Evolutionary conservation across 2,797 vertebrate genomes (phyloP).

Genomic region (Sternotherus odoratus): DNA sequence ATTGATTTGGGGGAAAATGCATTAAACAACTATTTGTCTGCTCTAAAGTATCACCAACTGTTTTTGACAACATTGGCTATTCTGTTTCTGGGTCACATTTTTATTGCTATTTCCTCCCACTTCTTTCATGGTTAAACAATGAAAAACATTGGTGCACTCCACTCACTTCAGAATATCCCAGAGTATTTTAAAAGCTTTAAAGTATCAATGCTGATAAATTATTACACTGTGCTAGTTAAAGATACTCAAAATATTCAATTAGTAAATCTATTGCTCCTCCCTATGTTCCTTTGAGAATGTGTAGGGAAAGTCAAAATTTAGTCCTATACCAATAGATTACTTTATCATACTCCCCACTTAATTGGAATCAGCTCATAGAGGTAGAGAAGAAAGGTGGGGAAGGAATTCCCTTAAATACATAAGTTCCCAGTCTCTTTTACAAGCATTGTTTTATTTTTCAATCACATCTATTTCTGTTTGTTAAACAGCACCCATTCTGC

Average conservation of each 20-base stretch:
- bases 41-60: constrained; percentile 62
- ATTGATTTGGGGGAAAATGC: constrained; percentile 4
- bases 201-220: not conserved
- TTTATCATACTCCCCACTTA: not conserved
- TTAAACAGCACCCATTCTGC: not conserved
- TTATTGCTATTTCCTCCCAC: constrained; percentile 27
- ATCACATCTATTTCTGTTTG: not conserved
- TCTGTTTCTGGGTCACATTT: constrained; percentile 32
- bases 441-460: not conserved
- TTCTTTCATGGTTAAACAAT: constrained; percentile 32
- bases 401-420: not conserved
- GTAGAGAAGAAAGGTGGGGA: not conserved
- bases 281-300: not conserved
- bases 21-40: constrained; percentile 20
- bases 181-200: not conserved
- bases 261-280: not conserved
- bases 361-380: not conserved
- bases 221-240: not conserved
- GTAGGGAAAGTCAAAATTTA: not conserved
- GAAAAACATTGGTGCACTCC: not conserved
- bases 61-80: constrained; percentile 55
- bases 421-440: constrained; percentile 11
- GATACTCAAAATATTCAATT: not conserved
- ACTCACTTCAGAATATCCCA: not conserved
- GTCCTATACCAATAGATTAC: not conserved